A percentile compares a stretch with the other conserved stretches of the same genome.
These are phyloP conservation scores for Styela clava DNA, from an alignment of 23 tunicate species.

Conservation along the genomic window DNA sequence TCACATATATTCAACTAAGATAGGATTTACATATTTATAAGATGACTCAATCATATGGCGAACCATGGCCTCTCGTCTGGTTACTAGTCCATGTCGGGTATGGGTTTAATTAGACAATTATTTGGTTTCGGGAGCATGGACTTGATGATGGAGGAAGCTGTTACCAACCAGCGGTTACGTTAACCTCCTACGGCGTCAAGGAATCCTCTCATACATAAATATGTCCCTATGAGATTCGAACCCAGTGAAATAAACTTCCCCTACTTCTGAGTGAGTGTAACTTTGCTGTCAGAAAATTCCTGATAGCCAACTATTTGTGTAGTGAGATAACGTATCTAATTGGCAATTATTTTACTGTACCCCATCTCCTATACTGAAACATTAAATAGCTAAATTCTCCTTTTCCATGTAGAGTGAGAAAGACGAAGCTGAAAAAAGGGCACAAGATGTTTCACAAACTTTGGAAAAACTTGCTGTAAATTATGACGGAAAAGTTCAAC, in stretches of 20 bases:
- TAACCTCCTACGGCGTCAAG: no score
- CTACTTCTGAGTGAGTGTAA: not conserved
- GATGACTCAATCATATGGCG: no score
- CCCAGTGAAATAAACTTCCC: no score
- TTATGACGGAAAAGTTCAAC: slow-evolving; percentile 93
- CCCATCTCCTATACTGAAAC: not conserved
- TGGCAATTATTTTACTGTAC: not conserved
- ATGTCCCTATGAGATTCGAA: no score
- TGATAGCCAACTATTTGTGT: not conserved
- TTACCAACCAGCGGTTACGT: no score
- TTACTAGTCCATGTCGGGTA: not conserved
- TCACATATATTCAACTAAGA: no score
- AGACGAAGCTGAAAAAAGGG: slow-evolving; percentile 95
- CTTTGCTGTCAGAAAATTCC: not conserved
- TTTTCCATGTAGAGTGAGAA: slow-evolving; percentile 57
- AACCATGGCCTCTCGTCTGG: no score
- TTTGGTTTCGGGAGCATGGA: not conserved
- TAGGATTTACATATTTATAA: no score
- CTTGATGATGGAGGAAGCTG: no score
- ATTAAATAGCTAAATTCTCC: not conserved
- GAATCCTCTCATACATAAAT: no score
- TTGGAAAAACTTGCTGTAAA: slow-evolving; percentile 96
- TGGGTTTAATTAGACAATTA: not conserved
- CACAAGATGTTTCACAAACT: slow-evolving; percentile 91
- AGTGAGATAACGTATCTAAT: not conserved